Conservation (phyloP, 2,888 invertebrate species). For the Macaria notata region DNA sequence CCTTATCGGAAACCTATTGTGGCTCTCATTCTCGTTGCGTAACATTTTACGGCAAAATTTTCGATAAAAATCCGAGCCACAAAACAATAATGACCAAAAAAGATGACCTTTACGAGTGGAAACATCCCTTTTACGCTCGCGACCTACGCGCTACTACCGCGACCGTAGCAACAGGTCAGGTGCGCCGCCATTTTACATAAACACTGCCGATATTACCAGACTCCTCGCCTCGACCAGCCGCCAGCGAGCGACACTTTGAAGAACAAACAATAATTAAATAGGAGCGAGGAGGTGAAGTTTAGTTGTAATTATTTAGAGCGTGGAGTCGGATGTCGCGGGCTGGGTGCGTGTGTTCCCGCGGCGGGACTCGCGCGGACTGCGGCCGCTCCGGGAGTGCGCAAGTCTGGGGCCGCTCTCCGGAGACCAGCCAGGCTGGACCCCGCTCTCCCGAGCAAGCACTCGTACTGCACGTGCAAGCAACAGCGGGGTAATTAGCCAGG, state of each 20-base stretch:
- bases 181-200: constrained; percentile 19
- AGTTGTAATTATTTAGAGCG: constrained; percentile 4
- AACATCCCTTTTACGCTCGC: constrained; percentile 11
- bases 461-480: no score
- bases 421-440: constrained; percentile 45
- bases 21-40: constrained; percentile 2
- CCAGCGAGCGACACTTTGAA: constrained; percentile 17
- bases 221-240: constrained; percentile 17
- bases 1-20: constrained; percentile 22
- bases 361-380: constrained; percentile 57
- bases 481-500: no score
- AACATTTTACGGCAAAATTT: neutral
- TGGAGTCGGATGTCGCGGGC: constrained; percentile 5
- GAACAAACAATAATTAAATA: constrained; percentile 6
- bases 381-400: constrained; percentile 53
- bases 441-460: constrained; percentile 21
- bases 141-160: constrained; percentile 17
- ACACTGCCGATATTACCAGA: constrained; percentile 2
- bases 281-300: neutral
- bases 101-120: neutral
- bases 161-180: constrained; percentile 18
- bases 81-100: neutral
- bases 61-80: neutral
- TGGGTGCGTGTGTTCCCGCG: constrained; percentile 45
- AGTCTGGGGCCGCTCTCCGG: constrained; percentile 51